Percentiles rank a stretch among this genome's conserved stretches.
Evolutionary conservation across 2,888 invertebrate species (phyloP).

Genomic region (Orthosia cruda): DNA sequence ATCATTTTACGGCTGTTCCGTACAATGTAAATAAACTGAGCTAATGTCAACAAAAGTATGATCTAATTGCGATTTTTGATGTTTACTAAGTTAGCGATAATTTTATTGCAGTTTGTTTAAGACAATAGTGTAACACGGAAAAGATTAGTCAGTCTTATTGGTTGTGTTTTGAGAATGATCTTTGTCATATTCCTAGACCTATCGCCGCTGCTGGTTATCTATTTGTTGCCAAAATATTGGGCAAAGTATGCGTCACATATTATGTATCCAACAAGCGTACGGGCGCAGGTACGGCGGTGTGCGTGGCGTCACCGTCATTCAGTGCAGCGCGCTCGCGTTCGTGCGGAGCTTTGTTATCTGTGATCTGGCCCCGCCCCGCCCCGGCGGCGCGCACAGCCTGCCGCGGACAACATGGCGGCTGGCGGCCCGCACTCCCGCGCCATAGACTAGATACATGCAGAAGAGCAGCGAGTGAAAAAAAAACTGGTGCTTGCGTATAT

Average conservation of each 20-base stretch:
- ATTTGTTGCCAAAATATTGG: slow-evolving; percentile 35
- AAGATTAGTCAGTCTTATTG: slow-evolving; percentile 38
- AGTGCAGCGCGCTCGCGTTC: slow-evolving; percentile 44
- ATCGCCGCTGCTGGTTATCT: slow-evolving; percentile 1
- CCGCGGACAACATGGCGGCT: slow-evolving; percentile 74
- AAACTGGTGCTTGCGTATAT: not conserved
- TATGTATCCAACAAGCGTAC: slow-evolving; percentile 5
- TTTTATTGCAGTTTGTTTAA: slow-evolving; percentile 49
- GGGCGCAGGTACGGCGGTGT: slow-evolving; percentile 30
- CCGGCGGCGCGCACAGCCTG: slow-evolving; percentile 65
- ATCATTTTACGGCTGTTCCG: slow-evolving; percentile 59
- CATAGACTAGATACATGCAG: not conserved
- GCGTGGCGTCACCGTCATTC: slow-evolving; percentile 41
- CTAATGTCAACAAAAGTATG: slow-evolving; percentile 50
- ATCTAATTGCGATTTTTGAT: slow-evolving; percentile 58
- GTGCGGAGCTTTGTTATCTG: slow-evolving; percentile 86
- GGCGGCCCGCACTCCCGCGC: slow-evolving; percentile 62
- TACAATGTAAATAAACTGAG: slow-evolving; percentile 60
- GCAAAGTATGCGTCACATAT: slow-evolving; percentile 23
- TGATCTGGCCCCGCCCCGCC: slow-evolving; percentile 81
- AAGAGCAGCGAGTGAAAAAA: not conserved
- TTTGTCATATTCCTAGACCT: not conserved
- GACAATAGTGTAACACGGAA: slow-evolving; percentile 33
- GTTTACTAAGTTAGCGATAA: slow-evolving; percentile 43
- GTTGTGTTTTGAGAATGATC: slow-evolving; percentile 3